Percentiles rank a stretch among this genome's conserved stretches.
phyloP scores from a whole-genome alignment of 2,888 invertebrate genomes.

The Sicus ferrugineus region DNA sequence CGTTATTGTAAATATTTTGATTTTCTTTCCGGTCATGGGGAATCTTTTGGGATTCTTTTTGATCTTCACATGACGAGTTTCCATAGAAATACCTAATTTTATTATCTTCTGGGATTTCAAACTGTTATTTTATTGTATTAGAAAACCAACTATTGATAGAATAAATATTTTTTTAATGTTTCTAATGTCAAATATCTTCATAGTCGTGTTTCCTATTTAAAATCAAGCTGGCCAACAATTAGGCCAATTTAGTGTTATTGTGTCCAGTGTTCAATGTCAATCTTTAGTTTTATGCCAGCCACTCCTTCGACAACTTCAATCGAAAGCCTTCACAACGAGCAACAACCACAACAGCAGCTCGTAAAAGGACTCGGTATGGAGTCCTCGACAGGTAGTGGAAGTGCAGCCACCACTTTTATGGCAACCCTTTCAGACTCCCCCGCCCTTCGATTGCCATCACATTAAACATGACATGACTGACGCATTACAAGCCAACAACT shows the following conservation, averaged over 20 bases:
- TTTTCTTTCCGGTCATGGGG: no score
- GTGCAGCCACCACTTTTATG: not conserved
- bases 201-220: no score
- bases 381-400: not conserved
- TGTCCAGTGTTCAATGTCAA: conserved; percentile 5
- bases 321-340: not conserved
- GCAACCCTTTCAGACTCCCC: not conserved
- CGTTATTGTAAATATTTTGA: no score
- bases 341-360: not conserved
- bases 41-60: no score
- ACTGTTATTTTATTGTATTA: no score
- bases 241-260: not conserved
- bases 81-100: no score
- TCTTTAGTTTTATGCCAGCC: not conserved
- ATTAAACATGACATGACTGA: not conserved
- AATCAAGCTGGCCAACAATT: not conserved
- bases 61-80: no score
- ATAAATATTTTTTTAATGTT: no score
- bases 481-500: conserved; percentile 4
- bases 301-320: not conserved
- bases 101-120: no score
- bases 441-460: not conserved
- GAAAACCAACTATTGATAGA: no score
- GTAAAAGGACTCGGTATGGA: not conserved
- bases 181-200: no score